Conservation (phyloP, 2,113 vertebrate genomes). For the Rhagologus leucostigma region DNA sequence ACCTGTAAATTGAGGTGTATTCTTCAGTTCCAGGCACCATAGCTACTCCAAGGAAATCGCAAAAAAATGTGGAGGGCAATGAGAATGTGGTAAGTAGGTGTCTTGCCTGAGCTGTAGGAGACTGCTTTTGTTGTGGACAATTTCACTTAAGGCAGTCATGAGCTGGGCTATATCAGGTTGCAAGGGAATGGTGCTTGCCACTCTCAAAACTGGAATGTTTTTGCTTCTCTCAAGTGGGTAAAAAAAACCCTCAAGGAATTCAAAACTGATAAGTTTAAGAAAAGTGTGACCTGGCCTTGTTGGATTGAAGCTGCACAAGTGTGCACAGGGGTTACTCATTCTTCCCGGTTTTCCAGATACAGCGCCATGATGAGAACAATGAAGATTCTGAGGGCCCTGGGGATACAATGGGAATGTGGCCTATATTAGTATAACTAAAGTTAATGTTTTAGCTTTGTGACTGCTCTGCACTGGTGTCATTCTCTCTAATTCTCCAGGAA, state of each 20-base stretch:
- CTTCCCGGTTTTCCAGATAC: background rate
- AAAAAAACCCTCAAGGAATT: background rate
- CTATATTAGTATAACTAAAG: background rate
- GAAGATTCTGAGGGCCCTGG: background rate
- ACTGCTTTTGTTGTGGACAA: background rate
- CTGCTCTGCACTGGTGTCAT: background rate
- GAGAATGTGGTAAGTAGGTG: background rate
- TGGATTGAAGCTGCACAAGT: background rate
- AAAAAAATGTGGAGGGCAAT: background rate
- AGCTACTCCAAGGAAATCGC: background rate
- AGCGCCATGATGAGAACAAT: background rate
- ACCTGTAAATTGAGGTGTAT: background rate
- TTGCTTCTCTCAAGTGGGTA: background rate
- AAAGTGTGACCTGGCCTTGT: background rate
- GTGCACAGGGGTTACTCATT: background rate
- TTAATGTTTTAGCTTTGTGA: background rate
- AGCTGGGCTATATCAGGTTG: background rate
- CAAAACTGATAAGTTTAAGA: background rate
- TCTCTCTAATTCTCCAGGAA: background rate
- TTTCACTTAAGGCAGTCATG: background rate
- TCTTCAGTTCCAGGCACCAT: background rate
- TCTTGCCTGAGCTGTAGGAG: background rate
- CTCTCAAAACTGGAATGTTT: background rate
- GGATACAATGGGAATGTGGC: background rate
- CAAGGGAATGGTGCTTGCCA: background rate